Conservation (phyloP, 2,888 invertebrate species). For the Timema cristinae region DNA sequence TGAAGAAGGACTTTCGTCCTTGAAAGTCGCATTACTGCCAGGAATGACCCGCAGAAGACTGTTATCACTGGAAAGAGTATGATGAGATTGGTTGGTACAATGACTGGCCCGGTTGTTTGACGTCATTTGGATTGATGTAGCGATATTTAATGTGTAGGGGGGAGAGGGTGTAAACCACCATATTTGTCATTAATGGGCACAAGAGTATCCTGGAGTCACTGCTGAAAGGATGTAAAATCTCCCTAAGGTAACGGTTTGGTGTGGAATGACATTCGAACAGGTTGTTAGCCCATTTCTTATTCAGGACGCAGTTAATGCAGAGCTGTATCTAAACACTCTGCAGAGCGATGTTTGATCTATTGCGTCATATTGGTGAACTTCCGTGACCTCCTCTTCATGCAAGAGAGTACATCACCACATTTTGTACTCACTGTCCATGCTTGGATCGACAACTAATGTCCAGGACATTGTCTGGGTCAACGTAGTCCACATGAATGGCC, state of each 20-base stretch:
- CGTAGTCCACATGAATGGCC: not conserved
- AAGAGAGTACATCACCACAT: not conserved
- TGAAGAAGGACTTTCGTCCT: not conserved
- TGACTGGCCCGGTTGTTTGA: not conserved
- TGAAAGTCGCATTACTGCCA: too few relatives aligned
- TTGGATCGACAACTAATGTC: not conserved
- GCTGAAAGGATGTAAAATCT: not conserved
- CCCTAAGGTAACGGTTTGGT: not conserved
- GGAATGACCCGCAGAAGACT: too few relatives aligned
- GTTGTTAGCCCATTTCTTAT: not conserved
- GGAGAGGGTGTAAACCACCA: not conserved
- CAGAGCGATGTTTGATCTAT: not conserved
- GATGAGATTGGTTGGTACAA: not conserved
- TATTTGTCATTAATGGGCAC: not conserved
- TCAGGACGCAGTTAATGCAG: not conserved
- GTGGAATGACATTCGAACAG: not conserved
- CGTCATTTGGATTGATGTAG: not conserved
- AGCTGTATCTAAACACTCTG: not conserved
- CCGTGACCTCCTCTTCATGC: slow-evolving; percentile 1
- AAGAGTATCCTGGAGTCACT: not conserved
- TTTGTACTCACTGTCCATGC: not conserved
- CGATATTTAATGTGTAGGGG: not conserved
- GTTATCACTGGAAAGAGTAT: not conserved
- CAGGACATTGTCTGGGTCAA: not conserved
- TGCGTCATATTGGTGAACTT: not conserved